Evolutionary conservation across 2,888 invertebrate genomes (phyloP).

Genomic region (Erebia palarica): DNA sequence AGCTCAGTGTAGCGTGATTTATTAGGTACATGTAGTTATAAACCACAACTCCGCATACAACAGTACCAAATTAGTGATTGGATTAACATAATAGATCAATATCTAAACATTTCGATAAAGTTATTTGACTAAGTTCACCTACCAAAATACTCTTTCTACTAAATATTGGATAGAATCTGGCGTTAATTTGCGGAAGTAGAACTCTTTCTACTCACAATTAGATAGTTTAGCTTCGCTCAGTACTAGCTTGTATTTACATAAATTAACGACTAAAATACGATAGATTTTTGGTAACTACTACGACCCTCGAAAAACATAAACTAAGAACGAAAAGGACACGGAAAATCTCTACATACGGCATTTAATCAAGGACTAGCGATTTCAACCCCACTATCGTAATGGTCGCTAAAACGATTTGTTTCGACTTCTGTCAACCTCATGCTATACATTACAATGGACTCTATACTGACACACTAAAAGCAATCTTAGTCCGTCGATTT

Average conservation of each 20-base stretch:
- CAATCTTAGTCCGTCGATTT: not conserved
- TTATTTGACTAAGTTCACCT: too few relatives aligned
- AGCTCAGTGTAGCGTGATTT: too few relatives aligned
- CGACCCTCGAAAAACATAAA: constrained; percentile 1
- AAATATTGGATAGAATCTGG: too few relatives aligned
- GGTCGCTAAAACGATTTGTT: constrained; percentile 43
- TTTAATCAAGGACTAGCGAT: constrained; percentile 38
- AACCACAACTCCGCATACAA: too few relatives aligned
- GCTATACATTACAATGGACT: constrained; percentile 30
- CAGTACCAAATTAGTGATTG: too few relatives aligned
- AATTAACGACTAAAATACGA: not conserved
- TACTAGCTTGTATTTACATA: not conserved
- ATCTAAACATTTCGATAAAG: too few relatives aligned
- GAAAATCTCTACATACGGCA: constrained; percentile 21
- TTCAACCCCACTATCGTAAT: constrained; percentile 41
- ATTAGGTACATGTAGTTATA: too few relatives aligned
- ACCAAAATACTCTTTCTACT: too few relatives aligned
- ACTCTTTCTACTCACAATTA: too few relatives aligned
- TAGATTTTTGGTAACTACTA: not conserved
- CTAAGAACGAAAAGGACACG: constrained; percentile 5
- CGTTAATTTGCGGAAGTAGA: too few relatives aligned
- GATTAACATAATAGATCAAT: too few relatives aligned
- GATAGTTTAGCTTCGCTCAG: too few relatives aligned
- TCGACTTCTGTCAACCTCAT: constrained; percentile 39
- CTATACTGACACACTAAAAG: constrained; percentile 4